Base-by-base conservation (phyloP, 2,113 vertebrate species). In the Stigmatopora nigra region DNA sequence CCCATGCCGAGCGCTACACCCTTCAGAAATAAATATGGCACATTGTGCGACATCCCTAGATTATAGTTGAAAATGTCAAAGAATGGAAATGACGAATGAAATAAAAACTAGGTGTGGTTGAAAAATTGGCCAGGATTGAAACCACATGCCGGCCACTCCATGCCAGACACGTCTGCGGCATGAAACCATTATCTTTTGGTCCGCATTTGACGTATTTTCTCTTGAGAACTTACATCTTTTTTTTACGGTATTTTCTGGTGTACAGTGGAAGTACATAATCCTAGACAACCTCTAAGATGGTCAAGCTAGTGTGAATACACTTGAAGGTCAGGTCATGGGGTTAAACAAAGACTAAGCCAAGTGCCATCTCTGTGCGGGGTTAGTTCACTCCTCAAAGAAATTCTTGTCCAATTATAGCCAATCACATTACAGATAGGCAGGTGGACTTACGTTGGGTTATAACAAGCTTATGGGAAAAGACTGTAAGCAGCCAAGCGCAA, bases 371-470 rank as follows among this genome's bases (percentile, higher is more conserved):
- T 0, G 22, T 73, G 73, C 3, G 3, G 65, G 75, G 72, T 82
- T 77, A 73, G 45, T 20, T 20, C 8, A 0, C 44, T 71, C 48
- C 65, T 70, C 2, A 65, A 61, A 58, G 68, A 82, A 75, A 63
- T 61, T 69, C 22, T 76, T 72, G 73, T 16, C 61, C 49, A 47
- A 77, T 83, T 77, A 82, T 49, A 78, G 62, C 56, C 80, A 78
- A 80, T 85, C 48, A 15, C 65, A 76, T 84, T 78, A 86, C 64
- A 44, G 67, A n/a, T 44, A 76, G 55, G 67, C 19, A 4, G 15
- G 60, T 61, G 38, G 38, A 19, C 2, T 31, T 57, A 35, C 62
- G 62, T 79, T 64, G 63, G 61, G 38, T 68, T 79, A 53, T 71
- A 79, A 82, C 75, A 78, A 66, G 81, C 61, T 82, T 81, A 77